Base-by-base conservation (phyloP, 2,113 vertebrate species). In the Kryptolebias marmoratus region DNA sequence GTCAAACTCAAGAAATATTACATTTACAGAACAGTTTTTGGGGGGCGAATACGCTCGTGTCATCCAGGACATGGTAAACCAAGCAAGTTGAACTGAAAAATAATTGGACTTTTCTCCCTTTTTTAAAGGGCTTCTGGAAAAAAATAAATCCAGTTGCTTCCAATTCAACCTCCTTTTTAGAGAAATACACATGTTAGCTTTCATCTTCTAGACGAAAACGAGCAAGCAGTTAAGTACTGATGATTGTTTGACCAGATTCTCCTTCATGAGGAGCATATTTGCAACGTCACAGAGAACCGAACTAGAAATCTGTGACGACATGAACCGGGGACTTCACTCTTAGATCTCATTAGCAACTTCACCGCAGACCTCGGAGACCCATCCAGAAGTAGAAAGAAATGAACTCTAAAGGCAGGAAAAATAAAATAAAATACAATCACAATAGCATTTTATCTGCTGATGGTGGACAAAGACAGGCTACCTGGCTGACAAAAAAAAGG, bases 361-460 rank as follows among this genome's bases (percentile, higher is more conserved):
- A 71, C 57, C 67, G 47, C 73, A 64, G 13, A 77, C 44, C 36
- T 53, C 68, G 56, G 75, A 81, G 78, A 63, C 72, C 28, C 72
- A 77, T 30, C 2, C 36, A 31, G 58, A 70, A 65, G 53, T 16
- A 5, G 31, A 66, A 63, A 55, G 4, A 62, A 56, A 62, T 18
- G 7, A 36, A 14, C 36, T 8, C 55, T 28, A 50, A 56, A 16
- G 50, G 27, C 45, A 66, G 30, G 16, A 7, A 39, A 55, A 2
- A 45, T 2, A 13, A 45, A 45, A 45, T 5, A 45, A 11, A 69
- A 36, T 28, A 15, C 0, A 16, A 3, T 36, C 36, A 36, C 3
- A 73, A 64, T 22, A 56, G 50, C 63, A 0, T 28, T 64, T 47
- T 14, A 0, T 11, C 18, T 2, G 53, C 11, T 56, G 42, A 56